Evolutionary conservation across 2,888 invertebrate species (phyloP), one percentile per base, ranked within the genome.

Genomic region (Patella depressa): DNA sequence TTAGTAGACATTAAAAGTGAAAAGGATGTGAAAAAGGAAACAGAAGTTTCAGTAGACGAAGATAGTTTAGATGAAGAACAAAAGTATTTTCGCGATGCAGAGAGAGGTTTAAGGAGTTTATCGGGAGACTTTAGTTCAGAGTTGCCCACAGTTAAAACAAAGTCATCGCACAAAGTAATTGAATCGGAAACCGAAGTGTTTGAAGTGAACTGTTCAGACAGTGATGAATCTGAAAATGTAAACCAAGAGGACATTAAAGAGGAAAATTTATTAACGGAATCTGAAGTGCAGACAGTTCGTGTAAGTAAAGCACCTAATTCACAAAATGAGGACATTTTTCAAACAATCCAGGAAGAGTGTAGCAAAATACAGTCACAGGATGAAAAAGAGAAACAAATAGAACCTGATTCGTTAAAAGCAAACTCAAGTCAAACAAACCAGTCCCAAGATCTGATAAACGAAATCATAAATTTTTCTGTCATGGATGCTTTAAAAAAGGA

Each of bases 31-130:
- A 34, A 45, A 55, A 72, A 72, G 29, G 45, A 69, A 29, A 9
- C 15, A 24, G 55, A 19, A 0, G 70, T 71, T 12, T 45, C 29
- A 72, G 54, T n/a, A 3, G 45, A 5, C 3, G 12, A 74, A 3
- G 73, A 53, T 45, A 79, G 57, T 86, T 53, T 85, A 53, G 95
- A 96, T 88, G 97, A 97, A 90, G 89, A 90, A 72, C 81, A 83
- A 75, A 95, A 95, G 0, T 93, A 96, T 76, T 96, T 97, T 81
- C 93, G 96, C 74, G 97, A 97, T 91, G 96, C 97, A 3, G 96
- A 97, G 90, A 96, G 96, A 1, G 96, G 96, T 0, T 91, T 97
- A 54, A 96, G 96, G 90, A 95, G 95, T 85, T 92, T 97, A n/a
- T 96, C 96, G 0, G 96, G 96, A 19, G 96, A 95, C 90, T 65